Conservation (phyloP, 2,113 vertebrate species). For the Pycnonotus jocosus region DNA sequence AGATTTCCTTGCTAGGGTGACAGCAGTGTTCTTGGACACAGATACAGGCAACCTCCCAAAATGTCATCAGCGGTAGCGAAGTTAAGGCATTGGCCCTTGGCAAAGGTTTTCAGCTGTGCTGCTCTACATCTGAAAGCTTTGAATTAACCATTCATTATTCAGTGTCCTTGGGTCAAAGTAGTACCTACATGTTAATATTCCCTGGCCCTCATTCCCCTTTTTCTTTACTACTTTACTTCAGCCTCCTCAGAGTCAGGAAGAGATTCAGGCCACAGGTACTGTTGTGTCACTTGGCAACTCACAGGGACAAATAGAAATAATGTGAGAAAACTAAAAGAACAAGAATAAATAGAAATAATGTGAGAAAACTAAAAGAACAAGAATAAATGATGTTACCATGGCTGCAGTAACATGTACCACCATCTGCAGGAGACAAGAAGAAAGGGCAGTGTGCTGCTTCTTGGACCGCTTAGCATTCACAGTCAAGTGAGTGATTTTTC, state of each 20-base stretch:
- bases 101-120: neutral
- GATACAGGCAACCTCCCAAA: neutral
- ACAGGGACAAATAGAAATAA: neutral
- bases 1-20: neutral
- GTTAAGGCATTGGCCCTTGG: neutral
- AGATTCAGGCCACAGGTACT: neutral
- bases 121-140: neutral
- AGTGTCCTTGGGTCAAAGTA: neutral
- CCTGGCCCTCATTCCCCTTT: neutral
- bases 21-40: neutral
- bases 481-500: neutral
- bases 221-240: neutral
- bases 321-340: no score
- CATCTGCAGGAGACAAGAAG: neutral
- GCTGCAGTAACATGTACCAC: neutral
- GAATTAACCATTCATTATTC: neutral
- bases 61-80: neutral
- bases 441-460: neutral
- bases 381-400: neutral
- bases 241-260: neutral
- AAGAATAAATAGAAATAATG: no score
- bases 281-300: neutral
- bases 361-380: no score
- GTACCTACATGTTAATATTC: neutral
- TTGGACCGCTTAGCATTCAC: neutral